phyloP scores from a whole-genome alignment of 2,113 vertebrate genomes.

The Heterotis niloticus region DNA sequence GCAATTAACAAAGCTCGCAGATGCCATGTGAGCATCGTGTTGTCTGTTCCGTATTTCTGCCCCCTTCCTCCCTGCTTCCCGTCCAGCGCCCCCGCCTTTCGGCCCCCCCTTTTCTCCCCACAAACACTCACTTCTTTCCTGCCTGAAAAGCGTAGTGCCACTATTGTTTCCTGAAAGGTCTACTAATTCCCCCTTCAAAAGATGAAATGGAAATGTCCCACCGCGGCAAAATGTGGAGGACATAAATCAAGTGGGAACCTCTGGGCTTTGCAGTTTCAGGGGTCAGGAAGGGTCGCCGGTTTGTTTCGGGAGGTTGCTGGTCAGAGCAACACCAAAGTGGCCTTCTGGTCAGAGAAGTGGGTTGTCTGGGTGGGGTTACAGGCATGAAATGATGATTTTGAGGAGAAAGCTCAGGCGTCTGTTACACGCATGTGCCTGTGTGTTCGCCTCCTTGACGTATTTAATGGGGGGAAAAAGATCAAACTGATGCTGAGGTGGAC shows the following conservation, averaged over 20 bases:
- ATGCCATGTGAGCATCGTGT: slow-evolving; percentile 54
- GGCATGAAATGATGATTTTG: not conserved
- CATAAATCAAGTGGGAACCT: slow-evolving; percentile 84
- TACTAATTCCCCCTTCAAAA: slow-evolving; percentile 68
- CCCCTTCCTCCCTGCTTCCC: slow-evolving; percentile 6
- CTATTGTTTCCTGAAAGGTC: slow-evolving; percentile 76
- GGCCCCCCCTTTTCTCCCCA: not conserved
- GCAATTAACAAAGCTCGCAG: slow-evolving; percentile 47
- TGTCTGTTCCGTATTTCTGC: slow-evolving; percentile 6
- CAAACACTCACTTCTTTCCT: slow-evolving; percentile 15
- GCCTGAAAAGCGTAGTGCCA: slow-evolving; percentile 53
- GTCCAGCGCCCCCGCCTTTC: not conserved
- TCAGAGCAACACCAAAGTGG: slow-evolving; percentile 54
- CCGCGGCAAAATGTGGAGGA: slow-evolving; percentile 69
- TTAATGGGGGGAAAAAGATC: not conserved
- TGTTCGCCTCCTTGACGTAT: not conserved
- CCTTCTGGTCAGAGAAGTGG: slow-evolving; percentile 21
- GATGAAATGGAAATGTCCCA: slow-evolving; percentile 81
- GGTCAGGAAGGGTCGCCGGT: slow-evolving; percentile 67
- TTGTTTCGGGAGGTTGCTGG: slow-evolving; percentile 39
- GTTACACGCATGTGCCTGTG: not conserved
- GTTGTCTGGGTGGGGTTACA: not conserved
- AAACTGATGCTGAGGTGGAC: too few species aligned
- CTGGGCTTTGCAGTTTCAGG: slow-evolving; percentile 64
- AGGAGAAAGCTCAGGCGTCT: not conserved